A percentile compares a stretch with the other conserved stretches of the same genome.
These are phyloP conservation scores for Cetonia aurata DNA, from an alignment of 2,888 invertebrate genomes.

Conservation along the genomic window DNA sequence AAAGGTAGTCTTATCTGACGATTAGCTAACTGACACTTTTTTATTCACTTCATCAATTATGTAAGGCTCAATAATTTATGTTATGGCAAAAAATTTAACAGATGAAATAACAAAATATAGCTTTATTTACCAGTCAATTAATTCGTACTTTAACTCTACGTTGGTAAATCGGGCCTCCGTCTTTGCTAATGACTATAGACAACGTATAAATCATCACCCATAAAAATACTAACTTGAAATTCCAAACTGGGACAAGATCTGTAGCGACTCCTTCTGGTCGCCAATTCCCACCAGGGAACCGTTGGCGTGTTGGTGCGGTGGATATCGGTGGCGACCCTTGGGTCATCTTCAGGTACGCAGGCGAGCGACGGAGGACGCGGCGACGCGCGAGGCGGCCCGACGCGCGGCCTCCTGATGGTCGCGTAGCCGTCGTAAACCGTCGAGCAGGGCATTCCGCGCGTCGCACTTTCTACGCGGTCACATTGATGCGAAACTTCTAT, in stretches of 20 bases:
- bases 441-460: constrained; percentile 55
- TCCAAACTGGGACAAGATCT: constrained; percentile 86
- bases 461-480: constrained; percentile 7
- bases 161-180: too few species aligned
- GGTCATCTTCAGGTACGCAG: constrained; percentile 68
- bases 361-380: constrained; percentile 65
- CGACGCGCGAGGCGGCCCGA: constrained; percentile 62
- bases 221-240: constrained; percentile 67
- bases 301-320: constrained; percentile 75
- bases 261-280: constrained; percentile 80
- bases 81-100: too few species aligned
- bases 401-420: constrained; percentile 78
- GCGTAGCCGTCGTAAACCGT: constrained; percentile 89
- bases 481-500: not conserved
- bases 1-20: too few species aligned
- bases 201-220: not conserved
- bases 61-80: too few species aligned
- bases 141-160: too few species aligned
- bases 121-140: too few species aligned
- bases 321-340: constrained; percentile 78
- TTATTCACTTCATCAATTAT: too few species aligned
- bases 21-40: too few species aligned
- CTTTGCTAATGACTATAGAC: too few species aligned
- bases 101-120: too few species aligned
- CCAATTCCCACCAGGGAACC: constrained; percentile 91